Base-by-base conservation (phyloP, 1,140 invertebrate genomes). In the Drosophila ambigua region DNA sequence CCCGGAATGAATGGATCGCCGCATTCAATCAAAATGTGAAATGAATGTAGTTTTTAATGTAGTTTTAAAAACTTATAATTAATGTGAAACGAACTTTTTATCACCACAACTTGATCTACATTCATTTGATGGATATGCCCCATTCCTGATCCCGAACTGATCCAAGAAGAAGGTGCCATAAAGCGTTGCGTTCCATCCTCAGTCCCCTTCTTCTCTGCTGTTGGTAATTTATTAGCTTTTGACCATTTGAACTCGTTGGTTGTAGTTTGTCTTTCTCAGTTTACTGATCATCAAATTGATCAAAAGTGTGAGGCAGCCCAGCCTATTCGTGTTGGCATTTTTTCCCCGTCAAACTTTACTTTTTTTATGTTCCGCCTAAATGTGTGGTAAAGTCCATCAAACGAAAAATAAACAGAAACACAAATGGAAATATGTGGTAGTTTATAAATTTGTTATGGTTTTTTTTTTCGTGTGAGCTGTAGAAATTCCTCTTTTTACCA, bases 41-140 rank as follows among this genome's bases (percentile, higher is more conserved):
- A 41, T 67, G 59, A 35, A 58, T 74, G 45, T 48, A 35, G 49
- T 49, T 63, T 66, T 80, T 80, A 80, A 80, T 80, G 81, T 74
- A 44, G 73, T 69, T 73, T 87, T 79, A 83, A 87, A 88, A 88
- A 87, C 83, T 79, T 88, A 87, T 87, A 87, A 87, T 87, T 87
- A 87, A 87, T 87, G 83, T 88, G 75, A 83, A 83, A 73, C 75
- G 68, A 72, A 68, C 67, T 60, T 77, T 88, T 88, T 87, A 83
- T 87, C 83, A 61, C 79, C 60, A 50, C 83, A 82, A 82, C 74
- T 79, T 87, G 83, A 87, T 87, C 83, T 87, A 87, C 83, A 87
- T 79, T 77, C 72, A 67, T 80, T 85, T 85, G 82, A 59, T 78
- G 65, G 63, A 76, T 71, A 45, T 73, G 71, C 35, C 11, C 31